Conservation (phyloP, 2,113 vertebrate genomes). For the Toxotes jaculatrix region DNA sequence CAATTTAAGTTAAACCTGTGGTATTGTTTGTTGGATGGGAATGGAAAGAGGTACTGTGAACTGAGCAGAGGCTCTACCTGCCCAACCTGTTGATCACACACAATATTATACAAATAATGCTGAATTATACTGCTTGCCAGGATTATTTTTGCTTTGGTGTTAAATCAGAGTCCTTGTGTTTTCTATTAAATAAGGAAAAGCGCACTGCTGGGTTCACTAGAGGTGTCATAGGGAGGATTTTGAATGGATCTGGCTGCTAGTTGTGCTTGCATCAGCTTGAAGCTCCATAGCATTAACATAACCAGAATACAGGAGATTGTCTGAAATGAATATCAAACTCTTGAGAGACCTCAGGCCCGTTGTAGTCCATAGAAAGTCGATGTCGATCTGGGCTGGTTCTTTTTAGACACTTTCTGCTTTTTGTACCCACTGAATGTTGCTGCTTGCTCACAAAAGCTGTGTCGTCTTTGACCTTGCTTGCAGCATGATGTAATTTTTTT, state of each 20-base stretch:
- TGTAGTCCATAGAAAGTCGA: slow-evolving; percentile 7
- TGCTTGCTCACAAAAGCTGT: background rate
- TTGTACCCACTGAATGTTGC: background rate
- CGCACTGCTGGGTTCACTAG: slow-evolving; percentile 12
- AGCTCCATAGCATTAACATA: slow-evolving; percentile 40
- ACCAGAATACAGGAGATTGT: slow-evolving; percentile 23
- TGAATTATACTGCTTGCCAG: slow-evolving; percentile 36
- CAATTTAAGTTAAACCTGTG: slow-evolving; percentile 59
- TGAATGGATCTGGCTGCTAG: slow-evolving; percentile 55
- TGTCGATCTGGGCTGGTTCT: slow-evolving; percentile 1
- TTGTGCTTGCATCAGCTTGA: slow-evolving; percentile 54
- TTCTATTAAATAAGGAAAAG: slow-evolving; percentile 56
- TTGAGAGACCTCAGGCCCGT: slow-evolving; percentile 19
- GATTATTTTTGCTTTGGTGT: slow-evolving; percentile 58
- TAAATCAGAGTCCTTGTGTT: slow-evolving; percentile 51
- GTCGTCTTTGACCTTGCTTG: slow-evolving; percentile 31
- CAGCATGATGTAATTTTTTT: background rate
- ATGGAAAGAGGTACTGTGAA: slow-evolving; percentile 33
- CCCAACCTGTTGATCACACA: slow-evolving; percentile 54
- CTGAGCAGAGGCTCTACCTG: slow-evolving; percentile 26
- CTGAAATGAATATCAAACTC: slow-evolving; percentile 37
- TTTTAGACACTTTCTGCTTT: slow-evolving; percentile 7
- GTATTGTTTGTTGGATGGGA: slow-evolving; percentile 44
- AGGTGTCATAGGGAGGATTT: slow-evolving; percentile 43
- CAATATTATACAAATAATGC: slow-evolving; percentile 48